Conservation (phyloP, 1,140 invertebrate genomes). For the Rhagoletis zephyria region DNA sequence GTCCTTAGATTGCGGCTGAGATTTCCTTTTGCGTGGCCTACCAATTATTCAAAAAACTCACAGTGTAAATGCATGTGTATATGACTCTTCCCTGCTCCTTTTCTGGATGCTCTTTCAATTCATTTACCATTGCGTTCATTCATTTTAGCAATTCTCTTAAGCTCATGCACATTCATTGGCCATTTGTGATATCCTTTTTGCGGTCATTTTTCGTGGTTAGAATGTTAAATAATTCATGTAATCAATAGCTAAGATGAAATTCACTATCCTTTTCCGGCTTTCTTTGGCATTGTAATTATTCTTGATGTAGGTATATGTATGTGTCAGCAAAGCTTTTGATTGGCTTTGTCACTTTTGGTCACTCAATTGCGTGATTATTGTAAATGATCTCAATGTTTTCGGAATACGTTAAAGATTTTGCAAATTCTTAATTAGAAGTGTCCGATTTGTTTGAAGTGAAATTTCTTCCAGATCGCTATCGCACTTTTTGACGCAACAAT, state of each 20-base stretch:
- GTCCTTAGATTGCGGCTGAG: too few relatives aligned
- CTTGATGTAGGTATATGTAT: too few relatives aligned
- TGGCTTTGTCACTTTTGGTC: neutral
- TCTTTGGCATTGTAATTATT: neutral
- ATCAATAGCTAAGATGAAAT: neutral
- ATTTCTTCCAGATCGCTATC: too few relatives aligned
- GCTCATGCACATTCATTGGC: neutral
- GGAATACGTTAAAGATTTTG: neutral
- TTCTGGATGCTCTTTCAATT: neutral
- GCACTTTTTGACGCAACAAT: too few relatives aligned
- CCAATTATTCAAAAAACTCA: too few relatives aligned
- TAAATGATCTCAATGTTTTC: neutral
- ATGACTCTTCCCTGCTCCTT: neutral
- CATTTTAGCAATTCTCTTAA: neutral
- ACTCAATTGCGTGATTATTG: neutral
- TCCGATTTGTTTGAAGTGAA: too few relatives aligned
- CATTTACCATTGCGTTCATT: neutral
- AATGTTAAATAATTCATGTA: slow-evolving; percentile 9
- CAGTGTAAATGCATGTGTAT: neutral
- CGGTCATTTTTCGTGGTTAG: neutral
- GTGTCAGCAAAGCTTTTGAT: too few relatives aligned
- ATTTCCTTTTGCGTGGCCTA: too few relatives aligned
- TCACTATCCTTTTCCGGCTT: slow-evolving; percentile 6
- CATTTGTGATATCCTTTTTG: slow-evolving; percentile 9
- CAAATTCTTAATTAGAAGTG: too few relatives aligned